Conservation (phyloP, 2,797 vertebrate genomes). For the Intellagama lesueurii region DNA sequence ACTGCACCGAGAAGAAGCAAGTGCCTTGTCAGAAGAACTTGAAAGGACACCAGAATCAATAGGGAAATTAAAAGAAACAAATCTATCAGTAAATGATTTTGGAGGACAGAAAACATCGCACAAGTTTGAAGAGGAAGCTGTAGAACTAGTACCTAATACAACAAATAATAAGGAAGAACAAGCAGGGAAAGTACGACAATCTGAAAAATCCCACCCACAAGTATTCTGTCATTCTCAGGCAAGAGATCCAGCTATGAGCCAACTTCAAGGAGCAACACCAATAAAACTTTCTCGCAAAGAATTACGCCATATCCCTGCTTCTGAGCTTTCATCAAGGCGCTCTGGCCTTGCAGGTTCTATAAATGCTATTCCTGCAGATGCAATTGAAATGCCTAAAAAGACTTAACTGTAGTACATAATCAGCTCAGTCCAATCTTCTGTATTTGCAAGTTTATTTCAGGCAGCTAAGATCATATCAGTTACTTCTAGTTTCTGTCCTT, state of each 20-base stretch:
- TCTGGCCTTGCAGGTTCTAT: constrained; percentile 71
- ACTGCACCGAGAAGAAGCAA: constrained; percentile 53
- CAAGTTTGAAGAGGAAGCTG: constrained; percentile 52
- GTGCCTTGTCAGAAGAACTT: constrained; percentile 69
- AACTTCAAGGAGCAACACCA: constrained; percentile 74
- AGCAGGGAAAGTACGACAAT: constrained; percentile 52
- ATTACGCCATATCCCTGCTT: constrained; percentile 80
- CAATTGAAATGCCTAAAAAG: constrained; percentile 80
- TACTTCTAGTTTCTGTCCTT: neutral
- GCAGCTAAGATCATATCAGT: constrained; percentile 2
- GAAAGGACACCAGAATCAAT: constrained; percentile 55
- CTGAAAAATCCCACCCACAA: constrained; percentile 52
- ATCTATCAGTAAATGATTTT: constrained; percentile 45
- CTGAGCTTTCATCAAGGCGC: constrained; percentile 74
- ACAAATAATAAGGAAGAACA: constrained; percentile 51
- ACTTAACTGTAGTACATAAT: constrained; percentile 67
- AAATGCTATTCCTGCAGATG: constrained; percentile 80
- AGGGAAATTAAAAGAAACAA: constrained; percentile 66
- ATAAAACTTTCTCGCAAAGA: constrained; percentile 83
- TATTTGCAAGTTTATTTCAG: neutral
- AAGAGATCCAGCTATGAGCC: constrained; percentile 45
- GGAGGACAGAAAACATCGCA: constrained; percentile 51
- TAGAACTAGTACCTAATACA: constrained; percentile 49
- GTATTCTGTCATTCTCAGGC: constrained; percentile 46
- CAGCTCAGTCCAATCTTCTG: neutral